These are phyloP conservation scores for Ptilorrhoa leucosticta DNA, from an alignment of 2,113 vertebrate genomes.

Conservation along the genomic window DNA sequence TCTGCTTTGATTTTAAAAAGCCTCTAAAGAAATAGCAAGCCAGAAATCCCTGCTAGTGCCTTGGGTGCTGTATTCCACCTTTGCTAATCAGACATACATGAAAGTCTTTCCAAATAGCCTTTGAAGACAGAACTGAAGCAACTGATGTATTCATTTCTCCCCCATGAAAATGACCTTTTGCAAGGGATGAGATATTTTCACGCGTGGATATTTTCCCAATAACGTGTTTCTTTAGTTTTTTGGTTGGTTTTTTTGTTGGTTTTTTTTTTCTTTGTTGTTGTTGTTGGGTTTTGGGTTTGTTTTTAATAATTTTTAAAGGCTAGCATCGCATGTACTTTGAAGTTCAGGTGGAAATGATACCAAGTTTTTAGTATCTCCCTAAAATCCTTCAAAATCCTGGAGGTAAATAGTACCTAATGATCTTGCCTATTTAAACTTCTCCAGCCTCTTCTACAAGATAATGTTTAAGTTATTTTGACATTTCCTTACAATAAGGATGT, in stretches of 20 bases:
- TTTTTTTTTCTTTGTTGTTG: neutral
- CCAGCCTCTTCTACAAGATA: neutral
- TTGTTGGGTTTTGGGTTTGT: neutral
- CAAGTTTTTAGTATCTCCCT: neutral
- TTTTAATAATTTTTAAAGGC: neutral
- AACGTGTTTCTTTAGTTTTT: neutral
- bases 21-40: neutral
- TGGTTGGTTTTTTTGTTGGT: neutral
- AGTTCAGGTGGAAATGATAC: neutral
- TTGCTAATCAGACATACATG: constrained; percentile 18
- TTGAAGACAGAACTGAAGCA: constrained; percentile 7
- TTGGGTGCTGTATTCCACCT: neutral
- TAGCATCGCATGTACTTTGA: neutral
- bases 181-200: neutral
- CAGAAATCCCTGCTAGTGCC: neutral
- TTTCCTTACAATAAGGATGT: neutral
- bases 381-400: neutral
- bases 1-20: neutral
- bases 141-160: neutral
- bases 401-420: neutral
- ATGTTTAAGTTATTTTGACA: neutral
- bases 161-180: neutral
- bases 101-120: constrained; percentile 18
- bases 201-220: neutral
- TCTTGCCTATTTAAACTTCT: neutral